Evolutionary conservation across 1,140 invertebrate genomes (phyloP), one percentile per base, ranked within the genome.

Genomic region (Riptortus pedestris): DNA sequence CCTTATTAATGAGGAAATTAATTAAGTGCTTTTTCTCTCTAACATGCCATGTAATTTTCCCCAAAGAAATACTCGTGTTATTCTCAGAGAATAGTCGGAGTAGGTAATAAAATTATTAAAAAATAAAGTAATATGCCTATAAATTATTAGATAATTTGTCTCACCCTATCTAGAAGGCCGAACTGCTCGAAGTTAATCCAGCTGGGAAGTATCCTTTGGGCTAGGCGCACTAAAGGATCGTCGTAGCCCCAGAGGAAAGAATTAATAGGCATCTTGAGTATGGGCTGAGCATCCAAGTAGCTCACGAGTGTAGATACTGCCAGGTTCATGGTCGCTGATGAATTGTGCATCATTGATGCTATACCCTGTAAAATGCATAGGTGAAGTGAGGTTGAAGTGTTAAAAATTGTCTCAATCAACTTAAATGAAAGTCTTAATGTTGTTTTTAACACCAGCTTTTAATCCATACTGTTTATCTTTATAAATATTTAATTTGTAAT

Each of bases 231-330:
- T 0, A 92, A 68, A 1, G 79, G 75, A 73, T 94, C 90, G 2
- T 89, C 80, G 69, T 92, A 93, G 0, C 93, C 93, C 87, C 88
- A 95, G 2, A 93, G 73, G 64, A 90, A 83, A 2, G 94, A 84
- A 20, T 87, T 73, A 0, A 90, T 81, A 0, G 81, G 81, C 31
- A 88, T 69, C 1, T 82, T 80, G 27, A 85, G 75, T 69, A 95
- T 85, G 0, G 88, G 78, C 71, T 85, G 77, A 14, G 86, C 79
- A 20, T 83, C 78, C 1, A 87, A 67, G 4, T 79, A 75, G 48
- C 77, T 78, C 1, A 83, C 75, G 28, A 89, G 72, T 26, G 83
- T 79, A 24, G 80, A 78, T 0, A 88, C 74, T 0, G 80, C 83
- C 28, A 82, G 75, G 52, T 86, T 85, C 0, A 81, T 75, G 2